Evolutionary conservation across 2,888 invertebrate species (phyloP).

Genomic region (Eupithecia subfuscata): DNA sequence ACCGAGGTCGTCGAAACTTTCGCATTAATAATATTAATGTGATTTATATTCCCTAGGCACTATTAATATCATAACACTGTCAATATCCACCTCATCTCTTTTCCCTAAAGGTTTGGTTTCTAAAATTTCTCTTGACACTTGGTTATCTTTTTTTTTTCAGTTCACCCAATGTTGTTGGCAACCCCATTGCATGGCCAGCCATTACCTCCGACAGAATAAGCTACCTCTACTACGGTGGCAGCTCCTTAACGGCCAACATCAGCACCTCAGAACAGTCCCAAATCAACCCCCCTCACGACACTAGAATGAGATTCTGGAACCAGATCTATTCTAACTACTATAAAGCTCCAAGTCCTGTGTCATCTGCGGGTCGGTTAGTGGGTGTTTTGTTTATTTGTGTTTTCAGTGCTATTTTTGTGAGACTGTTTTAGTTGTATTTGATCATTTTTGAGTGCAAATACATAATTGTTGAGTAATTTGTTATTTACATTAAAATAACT

Average conservation of each 20-base stretch:
- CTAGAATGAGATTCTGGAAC: conserved; percentile 59
- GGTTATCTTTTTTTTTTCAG: conserved; percentile 23
- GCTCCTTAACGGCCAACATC: conserved; percentile 18
- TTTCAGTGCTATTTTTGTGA: conserved; percentile 47
- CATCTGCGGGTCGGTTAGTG: conserved; percentile 45
- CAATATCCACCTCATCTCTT: neutral
- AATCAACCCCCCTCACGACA: conserved; percentile 55
- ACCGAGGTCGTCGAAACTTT: no score
- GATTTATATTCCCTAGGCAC: no score
- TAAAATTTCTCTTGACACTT: neutral
- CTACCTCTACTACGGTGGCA: conserved; percentile 56
- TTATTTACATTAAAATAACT: neutral
- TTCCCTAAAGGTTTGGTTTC: neutral
- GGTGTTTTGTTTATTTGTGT: conserved; percentile 47
- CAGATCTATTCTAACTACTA: conserved; percentile 55
- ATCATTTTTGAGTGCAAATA: neutral
- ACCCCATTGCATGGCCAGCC: conserved; percentile 47
- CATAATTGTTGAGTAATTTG: neutral
- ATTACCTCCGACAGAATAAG: conserved; percentile 44
- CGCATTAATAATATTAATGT: no score
- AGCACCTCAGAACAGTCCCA: conserved; percentile 45
- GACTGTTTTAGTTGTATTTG: conserved; percentile 45
- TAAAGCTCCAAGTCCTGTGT: conserved; percentile 50
- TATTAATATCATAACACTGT: neutral
- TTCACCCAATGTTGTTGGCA: conserved; percentile 25